Evolutionary conservation across 2,888 invertebrate species (phyloP), one percentile per base, ranked within the genome.

Genomic region (Orchesellides sinensis): DNA sequence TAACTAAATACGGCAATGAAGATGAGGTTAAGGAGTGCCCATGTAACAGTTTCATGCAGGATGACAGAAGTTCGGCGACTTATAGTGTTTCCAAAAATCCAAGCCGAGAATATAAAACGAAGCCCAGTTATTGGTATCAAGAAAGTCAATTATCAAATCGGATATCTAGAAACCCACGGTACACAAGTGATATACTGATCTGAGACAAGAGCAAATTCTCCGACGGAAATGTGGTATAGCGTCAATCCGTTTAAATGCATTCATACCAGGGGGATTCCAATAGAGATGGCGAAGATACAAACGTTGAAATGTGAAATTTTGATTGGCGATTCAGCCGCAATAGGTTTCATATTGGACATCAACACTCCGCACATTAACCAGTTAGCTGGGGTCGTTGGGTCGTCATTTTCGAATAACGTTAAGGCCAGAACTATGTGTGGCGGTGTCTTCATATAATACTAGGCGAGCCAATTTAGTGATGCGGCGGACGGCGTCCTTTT

Each of bases 401-500:
- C n/a, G n/a, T n/a, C n/a, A n/a, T n/a, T n/a, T n/a, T n/a, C 25
- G 19, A 3, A 72, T 35, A 2, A 40, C 2, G n/a, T 49, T 72
- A 1, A 52, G 1, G 27, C 25, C 52, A 4, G 73, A 2, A 2
- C 23, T 8, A 59, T 59, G 5, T 73, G 35, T 14, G 54, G 35
- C 5, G 56, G 56, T 1, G 70, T 47, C 27, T 27, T 49, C n/a
- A n/a, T n/a, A n/a, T n/a, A n/a, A n/a, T n/a, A 72, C 77, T 0
- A 83, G 19, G 2, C 23, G 17, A 0, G 77, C 77, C 17, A 83
- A 8, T 23, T 65, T 61, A 0, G 63, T 40, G 21, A 83, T 77
- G 10, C 77, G 83, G 0, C 83, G 54, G 3, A 40, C 29, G n/a
- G 70, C 19, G 25, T 83, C 83, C 63, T 70, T 83, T 6, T 32